phyloP scores from a whole-genome alignment of 2,797 vertebrate species.

The Peromyscus attwateri region DNA sequence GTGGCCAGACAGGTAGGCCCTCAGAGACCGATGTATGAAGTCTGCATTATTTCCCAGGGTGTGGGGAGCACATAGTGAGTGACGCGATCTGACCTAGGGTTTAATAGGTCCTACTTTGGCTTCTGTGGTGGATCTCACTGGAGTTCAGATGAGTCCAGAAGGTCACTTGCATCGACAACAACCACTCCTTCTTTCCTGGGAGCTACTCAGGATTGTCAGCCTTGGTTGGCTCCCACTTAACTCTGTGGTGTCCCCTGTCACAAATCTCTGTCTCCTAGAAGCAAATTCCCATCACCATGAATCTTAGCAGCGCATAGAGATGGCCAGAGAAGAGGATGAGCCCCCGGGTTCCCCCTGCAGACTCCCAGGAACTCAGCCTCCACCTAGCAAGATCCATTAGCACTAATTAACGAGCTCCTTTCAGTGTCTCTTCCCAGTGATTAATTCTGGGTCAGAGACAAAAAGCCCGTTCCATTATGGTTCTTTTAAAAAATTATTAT shows the following conservation, averaged over 20 bases:
- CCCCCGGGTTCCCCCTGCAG: background rate
- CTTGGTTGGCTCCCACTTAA: background rate
- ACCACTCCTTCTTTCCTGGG: conserved; percentile 3
- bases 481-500: conserved; percentile 80
- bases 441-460: conserved; percentile 82
- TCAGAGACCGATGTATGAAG: background rate
- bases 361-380: conserved; percentile 65
- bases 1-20: background rate
- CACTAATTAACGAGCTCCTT: conserved; percentile 76
- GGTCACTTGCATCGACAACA: background rate
- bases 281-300: background rate
- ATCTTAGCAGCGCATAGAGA: background rate
- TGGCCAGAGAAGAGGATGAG: conserved; percentile 8
- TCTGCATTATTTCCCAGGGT: background rate
- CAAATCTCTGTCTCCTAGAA: background rate
- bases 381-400: conserved; percentile 76
- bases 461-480: conserved; percentile 76
- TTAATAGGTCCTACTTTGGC: background rate
- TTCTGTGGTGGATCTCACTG: background rate
- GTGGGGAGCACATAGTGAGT: background rate
- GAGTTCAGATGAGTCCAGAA: background rate
- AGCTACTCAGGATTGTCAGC: background rate
- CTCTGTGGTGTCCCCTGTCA: background rate
- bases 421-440: conserved; percentile 74
- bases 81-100: background rate